Percentiles rank a stretch among this genome's conserved stretches.
Conservation (phyloP, 2,888 invertebrate species). For the Lydus trimaculatus region DNA sequence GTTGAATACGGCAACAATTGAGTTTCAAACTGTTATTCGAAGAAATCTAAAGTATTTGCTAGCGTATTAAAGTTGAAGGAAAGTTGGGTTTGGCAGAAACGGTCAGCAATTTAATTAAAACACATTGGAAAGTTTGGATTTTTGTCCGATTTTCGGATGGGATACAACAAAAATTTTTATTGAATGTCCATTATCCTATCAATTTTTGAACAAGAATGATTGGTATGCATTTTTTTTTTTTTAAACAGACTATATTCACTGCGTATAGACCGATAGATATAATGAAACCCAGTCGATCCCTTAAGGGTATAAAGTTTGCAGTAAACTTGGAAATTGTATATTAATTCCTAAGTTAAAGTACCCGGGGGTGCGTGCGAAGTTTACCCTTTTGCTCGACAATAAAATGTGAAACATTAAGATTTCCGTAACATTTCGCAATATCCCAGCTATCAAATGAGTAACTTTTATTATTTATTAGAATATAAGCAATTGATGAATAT, state of each 20-base stretch:
- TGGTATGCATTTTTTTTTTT: not conserved
- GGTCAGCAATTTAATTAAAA: conserved; percentile 4
- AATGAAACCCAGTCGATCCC: conserved; percentile 15
- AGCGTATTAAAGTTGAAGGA: not conserved
- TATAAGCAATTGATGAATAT: conserved; percentile 4
- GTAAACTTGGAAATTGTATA: conserved; percentile 41
- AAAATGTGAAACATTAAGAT: conserved; percentile 37
- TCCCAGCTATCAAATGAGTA: conserved; percentile 19
- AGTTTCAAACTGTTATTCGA: not conserved
- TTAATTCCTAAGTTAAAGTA: conserved; percentile 37
- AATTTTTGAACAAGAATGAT: not conserved
- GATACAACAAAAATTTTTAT: not conserved
- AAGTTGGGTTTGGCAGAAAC: not conserved
- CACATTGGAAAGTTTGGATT: not conserved
- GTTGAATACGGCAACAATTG: not conserved
- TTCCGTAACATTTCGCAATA: conserved; percentile 23
- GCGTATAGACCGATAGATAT: not conserved
- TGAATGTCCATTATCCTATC: not conserved
- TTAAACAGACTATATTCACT: too few relatives aligned
- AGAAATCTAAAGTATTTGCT: not conserved
- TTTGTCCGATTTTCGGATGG: not conserved
- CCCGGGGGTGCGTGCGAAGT: conserved; percentile 28
- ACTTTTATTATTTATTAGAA: conserved; percentile 15
- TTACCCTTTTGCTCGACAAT: conserved; percentile 33
- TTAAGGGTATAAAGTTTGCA: conserved; percentile 29